Base-by-base conservation (phyloP, 2,113 vertebrate species). In the Myocastor coypus region DNA sequence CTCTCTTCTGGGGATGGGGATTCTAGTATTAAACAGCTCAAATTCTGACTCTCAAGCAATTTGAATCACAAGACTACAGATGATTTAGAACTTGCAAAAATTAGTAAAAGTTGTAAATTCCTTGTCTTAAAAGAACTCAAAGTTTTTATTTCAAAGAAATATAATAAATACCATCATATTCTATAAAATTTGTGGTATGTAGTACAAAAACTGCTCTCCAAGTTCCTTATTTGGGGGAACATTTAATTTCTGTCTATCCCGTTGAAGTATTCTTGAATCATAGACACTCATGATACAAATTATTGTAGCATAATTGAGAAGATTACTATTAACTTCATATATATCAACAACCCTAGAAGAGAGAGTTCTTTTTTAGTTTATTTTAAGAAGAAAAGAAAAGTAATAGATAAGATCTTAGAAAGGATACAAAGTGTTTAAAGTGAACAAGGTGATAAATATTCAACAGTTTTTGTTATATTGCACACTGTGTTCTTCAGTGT, bases 291-390 rank as follows among this genome's bases (percentile, higher is more conserved):
- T 16, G 9, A 90, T 85, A 19, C 5, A 94, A 89, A 86, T 22
- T 16, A 81, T 3, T 46, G 61, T 63, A 19, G 20, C 22, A 59
- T 10, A 71, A 13, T 77, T 93, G 10, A 9, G 12, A 28, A 75
- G 85, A 77, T 20, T 88, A 57, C 68, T 26, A 61, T n/a, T 83
- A 34, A 77, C 82, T 92, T 95, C 71, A 81, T 34, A 37, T 71
- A 13, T 87, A 28, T 83, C 80, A 87, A 8, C 87, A 89, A 86
- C 28, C 89, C 1, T 61, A 83, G 1, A 2, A 80, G 78, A 87
- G 6, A 2, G 2, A 40, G 78, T 85, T 59, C 12, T 78, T 55
- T 55, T 55, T 55, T 55, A 55, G 14, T 55, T 55, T 17, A 55
- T 55, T 55, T 55, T 55, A 55, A 55, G 55, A 14, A 55, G 1